Evolutionary conservation across 2,888 invertebrate species (phyloP).

Genomic region (Gonocerus acuteangulatus): DNA sequence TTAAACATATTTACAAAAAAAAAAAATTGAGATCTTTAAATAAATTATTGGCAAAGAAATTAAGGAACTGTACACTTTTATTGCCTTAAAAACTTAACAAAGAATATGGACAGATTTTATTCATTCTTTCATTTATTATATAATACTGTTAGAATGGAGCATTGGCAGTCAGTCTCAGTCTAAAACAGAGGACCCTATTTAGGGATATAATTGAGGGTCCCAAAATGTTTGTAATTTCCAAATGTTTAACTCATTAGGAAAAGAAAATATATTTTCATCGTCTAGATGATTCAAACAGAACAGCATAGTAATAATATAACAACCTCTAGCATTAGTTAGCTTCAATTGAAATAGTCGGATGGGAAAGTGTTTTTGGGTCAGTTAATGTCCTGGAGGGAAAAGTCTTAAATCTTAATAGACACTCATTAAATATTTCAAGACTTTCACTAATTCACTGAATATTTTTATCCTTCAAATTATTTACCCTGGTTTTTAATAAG

Average conservation of each 20-base stretch:
- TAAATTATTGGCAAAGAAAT: conserved; percentile 13
- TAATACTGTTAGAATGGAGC: conserved; percentile 21
- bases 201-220: not conserved
- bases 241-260: not conserved
- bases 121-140: not conserved
- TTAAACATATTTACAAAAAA: not conserved
- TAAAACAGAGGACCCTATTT: not conserved
- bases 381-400: no score
- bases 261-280: not conserved
- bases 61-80: conserved; percentile 18
- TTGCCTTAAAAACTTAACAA: not conserved
- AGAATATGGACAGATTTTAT: conserved; percentile 13
- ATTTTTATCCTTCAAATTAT: no score
- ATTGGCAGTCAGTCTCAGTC: conserved; percentile 17
- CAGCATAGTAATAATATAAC: not conserved
- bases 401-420: no score
- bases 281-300: not conserved
- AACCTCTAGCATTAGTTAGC: no score
- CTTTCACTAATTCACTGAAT: no score
- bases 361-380: no score
- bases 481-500: no score
- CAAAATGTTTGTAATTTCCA: not conserved
- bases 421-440: no score
- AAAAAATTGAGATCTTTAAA: conserved; percentile 15
- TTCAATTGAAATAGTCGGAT: no score